phyloP scores from a whole-genome alignment of 2,888 invertebrate genomes.

The Andrena marginata region DNA sequence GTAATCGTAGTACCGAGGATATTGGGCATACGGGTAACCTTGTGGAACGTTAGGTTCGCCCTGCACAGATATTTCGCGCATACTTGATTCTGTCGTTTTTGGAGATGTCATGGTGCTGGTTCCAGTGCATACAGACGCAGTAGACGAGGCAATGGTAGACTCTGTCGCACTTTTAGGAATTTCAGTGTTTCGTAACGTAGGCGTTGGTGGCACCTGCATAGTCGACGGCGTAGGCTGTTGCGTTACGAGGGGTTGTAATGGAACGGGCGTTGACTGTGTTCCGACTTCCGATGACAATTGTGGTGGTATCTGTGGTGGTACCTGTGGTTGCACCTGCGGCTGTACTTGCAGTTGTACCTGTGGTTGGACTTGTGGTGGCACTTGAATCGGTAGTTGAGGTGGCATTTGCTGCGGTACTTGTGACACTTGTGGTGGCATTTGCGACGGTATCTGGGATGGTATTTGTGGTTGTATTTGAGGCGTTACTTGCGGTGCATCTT shows the following conservation, averaged over 20 bases:
- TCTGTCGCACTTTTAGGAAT: constrained; percentile 61
- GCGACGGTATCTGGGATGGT: constrained; percentile 13
- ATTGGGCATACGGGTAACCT: constrained; percentile 83
- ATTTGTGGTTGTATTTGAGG: constrained; percentile 51
- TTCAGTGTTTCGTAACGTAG: constrained; percentile 58
- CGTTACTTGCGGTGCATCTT: constrained; percentile 64
- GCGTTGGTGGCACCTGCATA: constrained; percentile 58
- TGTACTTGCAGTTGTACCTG: constrained; percentile 28
- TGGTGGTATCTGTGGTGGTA: constrained; percentile 39
- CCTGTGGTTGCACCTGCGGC: constrained; percentile 41
- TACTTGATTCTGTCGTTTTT: constrained; percentile 62
- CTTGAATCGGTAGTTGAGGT: constrained; percentile 46
- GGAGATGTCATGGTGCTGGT: constrained; percentile 66
- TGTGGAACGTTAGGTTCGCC: constrained; percentile 74
- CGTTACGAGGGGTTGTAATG: constrained; percentile 48
- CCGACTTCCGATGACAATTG: constrained; percentile 53
- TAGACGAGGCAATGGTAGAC: constrained; percentile 45
- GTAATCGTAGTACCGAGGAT: constrained; percentile 82
- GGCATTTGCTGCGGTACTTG: constrained; percentile 37
- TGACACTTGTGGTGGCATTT: constrained; percentile 12
- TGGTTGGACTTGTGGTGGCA: constrained; percentile 31
- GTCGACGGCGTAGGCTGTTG: constrained; percentile 56
- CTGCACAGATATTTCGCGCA: constrained; percentile 67
- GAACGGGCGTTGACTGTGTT: constrained; percentile 40
- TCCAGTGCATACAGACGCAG: constrained; percentile 59